A percentile compares a stretch with the other conserved stretches of the same genome.
Conservation (phyloP, 30 jellyfish, hydroid and myxozoan species). For the Pelagia noctiluca region DNA sequence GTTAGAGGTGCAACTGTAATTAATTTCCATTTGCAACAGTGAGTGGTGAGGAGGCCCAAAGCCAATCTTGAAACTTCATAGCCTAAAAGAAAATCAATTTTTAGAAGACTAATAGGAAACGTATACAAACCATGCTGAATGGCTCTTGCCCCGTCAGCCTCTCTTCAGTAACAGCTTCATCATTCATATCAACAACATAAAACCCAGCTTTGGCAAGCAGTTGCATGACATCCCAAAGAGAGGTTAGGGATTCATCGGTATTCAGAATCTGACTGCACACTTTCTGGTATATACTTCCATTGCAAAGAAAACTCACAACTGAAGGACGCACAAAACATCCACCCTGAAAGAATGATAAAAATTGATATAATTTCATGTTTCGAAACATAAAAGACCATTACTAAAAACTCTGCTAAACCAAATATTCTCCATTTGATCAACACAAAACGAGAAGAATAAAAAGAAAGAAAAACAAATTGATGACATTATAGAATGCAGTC, state of each 20-base stretch:
- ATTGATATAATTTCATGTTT: no score
- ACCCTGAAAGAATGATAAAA: conserved; percentile 63
- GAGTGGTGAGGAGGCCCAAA: no score
- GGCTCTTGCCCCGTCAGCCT: conserved; percentile 36
- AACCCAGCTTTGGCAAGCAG: conserved; percentile 63
- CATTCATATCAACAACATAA: conserved; percentile 70
- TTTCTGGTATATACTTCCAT: conserved; percentile 50
- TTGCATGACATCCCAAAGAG: conserved; percentile 80
- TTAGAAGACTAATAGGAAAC: no score
- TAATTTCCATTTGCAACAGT: no score
- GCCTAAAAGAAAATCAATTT: neutral
- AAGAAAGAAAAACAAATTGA: no score
- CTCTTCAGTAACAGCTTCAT: conserved; percentile 86
- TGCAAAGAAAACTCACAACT: conserved; percentile 54
- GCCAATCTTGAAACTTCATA: neutral
- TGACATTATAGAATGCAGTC: no score
- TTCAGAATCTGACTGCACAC: conserved; percentile 45
- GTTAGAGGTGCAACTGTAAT: no score
- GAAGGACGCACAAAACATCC: conserved; percentile 47
- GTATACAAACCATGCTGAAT: conserved; percentile 78
- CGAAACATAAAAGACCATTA: neutral
- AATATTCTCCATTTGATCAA: no score
- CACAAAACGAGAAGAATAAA: neutral
- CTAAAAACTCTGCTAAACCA: no score
- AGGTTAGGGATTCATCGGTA: conserved; percentile 8